A percentile compares a stretch with the other conserved stretches of the same genome.
Conservation (phyloP, 2,797 vertebrate genomes). For the Pseudomugil tenellus region DNA sequence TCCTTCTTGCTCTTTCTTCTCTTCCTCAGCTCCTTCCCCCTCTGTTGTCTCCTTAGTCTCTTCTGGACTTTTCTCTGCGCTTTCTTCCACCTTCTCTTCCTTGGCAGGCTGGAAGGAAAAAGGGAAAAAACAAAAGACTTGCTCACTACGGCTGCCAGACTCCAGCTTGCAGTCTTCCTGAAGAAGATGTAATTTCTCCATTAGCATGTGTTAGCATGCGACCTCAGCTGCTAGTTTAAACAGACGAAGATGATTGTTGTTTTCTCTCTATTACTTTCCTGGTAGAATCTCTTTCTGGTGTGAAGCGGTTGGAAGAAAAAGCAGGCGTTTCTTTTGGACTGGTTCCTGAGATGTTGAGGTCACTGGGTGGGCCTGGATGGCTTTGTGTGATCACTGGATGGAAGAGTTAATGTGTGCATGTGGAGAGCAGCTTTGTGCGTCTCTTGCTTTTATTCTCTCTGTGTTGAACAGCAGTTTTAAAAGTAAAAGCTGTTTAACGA, state of each 20-base stretch:
- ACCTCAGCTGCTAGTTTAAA: conserved; percentile 9
- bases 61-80: conserved; percentile 55
- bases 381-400: conserved; percentile 65
- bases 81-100: conserved; percentile 81
- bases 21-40: conserved; percentile 44
- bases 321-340: conserved; percentile 66
- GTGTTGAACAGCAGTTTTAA: conserved; percentile 16
- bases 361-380: conserved; percentile 70
- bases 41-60: conserved; percentile 57
- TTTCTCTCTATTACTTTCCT: conserved; percentile 8
- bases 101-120: conserved; percentile 78
- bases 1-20: conserved; percentile 48
- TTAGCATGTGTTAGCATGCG: neutral
- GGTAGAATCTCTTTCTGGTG: conserved; percentile 21
- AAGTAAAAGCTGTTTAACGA: neutral
- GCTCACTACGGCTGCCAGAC: neutral
- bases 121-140: neutral
- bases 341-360: conserved; percentile 67
- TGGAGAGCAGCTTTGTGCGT: conserved; percentile 13
- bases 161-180: neutral
- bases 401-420: conserved; percentile 43
- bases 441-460: conserved; percentile 5
- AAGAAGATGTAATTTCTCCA: conserved; percentile 1
- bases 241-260: neutral
- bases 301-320: conserved; percentile 26